A percentile compares a stretch with the other conserved stretches of the same genome.
Evolutionary conservation across 2,797 vertebrate species (phyloP).

Genomic region (Protosalanx chinensis): DNA sequence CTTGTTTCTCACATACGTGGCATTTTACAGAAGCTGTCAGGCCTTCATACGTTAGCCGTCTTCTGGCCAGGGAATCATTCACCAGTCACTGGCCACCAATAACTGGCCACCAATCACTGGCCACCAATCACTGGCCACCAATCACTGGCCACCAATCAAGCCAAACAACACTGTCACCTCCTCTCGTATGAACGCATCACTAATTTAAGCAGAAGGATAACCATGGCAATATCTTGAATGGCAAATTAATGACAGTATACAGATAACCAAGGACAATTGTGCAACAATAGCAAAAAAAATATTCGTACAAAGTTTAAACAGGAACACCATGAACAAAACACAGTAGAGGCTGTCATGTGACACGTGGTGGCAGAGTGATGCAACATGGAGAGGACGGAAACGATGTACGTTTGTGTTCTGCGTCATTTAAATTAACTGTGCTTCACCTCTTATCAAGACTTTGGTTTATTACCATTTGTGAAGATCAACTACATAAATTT

Average conservation of each 20-base stretch:
- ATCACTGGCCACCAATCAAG: too few relatives aligned
- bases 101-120: too few relatives aligned
- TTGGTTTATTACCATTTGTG: conserved; percentile 43
- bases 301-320: conserved; percentile 23
- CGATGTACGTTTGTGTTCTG: conserved; percentile 41
- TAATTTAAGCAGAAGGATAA: conserved; percentile 35
- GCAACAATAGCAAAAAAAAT: conserved; percentile 65
- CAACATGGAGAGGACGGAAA: conserved; percentile 33
- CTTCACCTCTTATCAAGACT: conserved; percentile 38
- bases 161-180: conserved; percentile 34
- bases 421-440: conserved; percentile 35
- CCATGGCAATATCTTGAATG: conserved; percentile 6
- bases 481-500: conserved; percentile 30
- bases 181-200: conserved; percentile 22
- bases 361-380: conserved; percentile 42
- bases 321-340: conserved; percentile 33
- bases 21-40: too few relatives aligned
- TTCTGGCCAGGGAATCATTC: too few relatives aligned
- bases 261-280: conserved; percentile 54
- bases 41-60: too few relatives aligned
- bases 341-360: conserved; percentile 44
- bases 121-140: too few relatives aligned
- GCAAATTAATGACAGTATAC: conserved; percentile 31
- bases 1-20: conserved; percentile 34
- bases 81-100: too few relatives aligned